Percentiles rank a stretch among this genome's conserved stretches.
Conservation (phyloP, 2,888 invertebrate genomes). For the Tupiocoris notatus region DNA sequence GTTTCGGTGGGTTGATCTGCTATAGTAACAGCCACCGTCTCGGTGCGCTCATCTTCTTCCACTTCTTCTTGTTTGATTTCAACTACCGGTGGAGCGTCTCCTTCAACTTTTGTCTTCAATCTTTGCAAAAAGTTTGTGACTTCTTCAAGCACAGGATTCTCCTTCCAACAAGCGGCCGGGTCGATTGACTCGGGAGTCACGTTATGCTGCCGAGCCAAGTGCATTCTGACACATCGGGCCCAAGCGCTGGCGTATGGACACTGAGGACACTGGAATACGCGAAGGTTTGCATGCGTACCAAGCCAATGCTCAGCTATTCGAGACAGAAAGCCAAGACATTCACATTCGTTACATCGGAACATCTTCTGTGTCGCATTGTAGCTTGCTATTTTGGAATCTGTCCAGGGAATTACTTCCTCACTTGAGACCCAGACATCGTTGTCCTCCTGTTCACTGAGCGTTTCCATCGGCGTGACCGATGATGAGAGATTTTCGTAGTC, state of each 20-base stretch:
- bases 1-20: constrained; percentile 11
- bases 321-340: constrained; percentile 71
- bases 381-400: constrained; percentile 75
- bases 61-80: constrained; percentile 10
- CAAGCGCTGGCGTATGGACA: constrained; percentile 74
- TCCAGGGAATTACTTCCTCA: constrained; percentile 71
- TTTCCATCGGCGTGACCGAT: constrained; percentile 12
- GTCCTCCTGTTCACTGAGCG: constrained; percentile 44
- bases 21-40: not conserved
- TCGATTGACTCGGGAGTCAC: constrained; percentile 58
- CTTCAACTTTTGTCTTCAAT: constrained; percentile 64
- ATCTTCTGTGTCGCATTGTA: constrained; percentile 74
- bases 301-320: constrained; percentile 76
- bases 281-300: constrained; percentile 68
- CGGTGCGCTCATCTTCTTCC: constrained; percentile 14
- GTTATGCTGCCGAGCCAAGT: constrained; percentile 71
- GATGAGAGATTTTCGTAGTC: constrained; percentile 56
- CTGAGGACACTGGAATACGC: constrained; percentile 64
- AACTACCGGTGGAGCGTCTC: constrained; percentile 14
- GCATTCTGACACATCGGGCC: constrained; percentile 72
- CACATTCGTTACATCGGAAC: constrained; percentile 73
- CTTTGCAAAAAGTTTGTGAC: constrained; percentile 69
- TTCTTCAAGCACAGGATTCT: constrained; percentile 72
- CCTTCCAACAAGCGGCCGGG: constrained; percentile 59
- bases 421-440: constrained; percentile 66